phyloP scores from a whole-genome alignment of 2,888 invertebrate genomes.

The Dilophus febrilis region DNA sequence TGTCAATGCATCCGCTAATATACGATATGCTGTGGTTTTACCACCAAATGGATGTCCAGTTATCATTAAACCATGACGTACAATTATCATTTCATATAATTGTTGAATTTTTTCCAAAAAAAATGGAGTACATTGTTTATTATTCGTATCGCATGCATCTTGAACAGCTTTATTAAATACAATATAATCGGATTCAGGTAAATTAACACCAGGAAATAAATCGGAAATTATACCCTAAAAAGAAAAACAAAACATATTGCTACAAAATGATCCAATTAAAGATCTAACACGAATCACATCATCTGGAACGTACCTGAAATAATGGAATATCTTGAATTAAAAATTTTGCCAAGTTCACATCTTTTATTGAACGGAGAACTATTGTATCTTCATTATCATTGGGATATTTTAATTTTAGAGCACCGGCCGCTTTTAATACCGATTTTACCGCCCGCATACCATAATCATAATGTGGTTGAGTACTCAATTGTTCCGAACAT shows the following conservation, averaged over 20 bases:
- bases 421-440: constrained; percentile 80
- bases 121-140: constrained; percentile 68
- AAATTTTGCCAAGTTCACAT: constrained; percentile 89
- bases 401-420: constrained; percentile 75
- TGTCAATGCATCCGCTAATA: constrained; percentile 65
- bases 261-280: background rate
- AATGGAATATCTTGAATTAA: constrained; percentile 74
- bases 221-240: constrained; percentile 78
- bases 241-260: constrained; percentile 24
- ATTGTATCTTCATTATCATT: constrained; percentile 75
- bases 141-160: constrained; percentile 49
- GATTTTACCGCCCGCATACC: constrained; percentile 94
- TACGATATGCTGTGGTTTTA: constrained; percentile 71
- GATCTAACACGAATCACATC: background rate
- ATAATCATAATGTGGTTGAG: constrained; percentile 90
- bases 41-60: constrained; percentile 87
- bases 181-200: constrained; percentile 66
- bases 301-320: constrained; percentile 52
- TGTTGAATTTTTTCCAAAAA: constrained; percentile 73
- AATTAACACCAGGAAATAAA: constrained; percentile 70
- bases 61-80: constrained; percentile 81
- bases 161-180: constrained; percentile 42
- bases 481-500: constrained; percentile 85
- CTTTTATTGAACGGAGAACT: constrained; percentile 77
- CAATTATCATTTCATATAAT: constrained; percentile 3